phyloP scores from a whole-genome alignment of 2,797 vertebrate genomes.

The Furcifer pardalis region DNA sequence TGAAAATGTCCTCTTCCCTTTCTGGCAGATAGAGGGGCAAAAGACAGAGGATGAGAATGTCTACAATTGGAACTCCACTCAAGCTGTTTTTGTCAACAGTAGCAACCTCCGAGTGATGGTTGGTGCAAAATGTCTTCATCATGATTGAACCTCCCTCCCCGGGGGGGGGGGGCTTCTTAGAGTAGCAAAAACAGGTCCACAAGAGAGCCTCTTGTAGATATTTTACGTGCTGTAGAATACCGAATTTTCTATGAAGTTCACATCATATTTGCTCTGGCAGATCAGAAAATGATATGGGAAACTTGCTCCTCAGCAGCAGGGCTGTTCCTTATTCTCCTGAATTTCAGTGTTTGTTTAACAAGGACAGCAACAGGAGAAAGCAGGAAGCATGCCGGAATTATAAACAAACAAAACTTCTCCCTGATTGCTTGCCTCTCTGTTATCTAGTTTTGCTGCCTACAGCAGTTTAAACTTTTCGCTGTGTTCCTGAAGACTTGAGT shows the following conservation, averaged over 20 bases:
- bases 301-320: not conserved
- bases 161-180: not conserved
- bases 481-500: not conserved
- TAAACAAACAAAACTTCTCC: not conserved
- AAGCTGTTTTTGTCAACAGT: too few relatives aligned
- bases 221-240: not conserved
- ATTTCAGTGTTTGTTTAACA: not conserved
- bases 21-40: too few relatives aligned
- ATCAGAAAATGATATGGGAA: not conserved
- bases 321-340: not conserved
- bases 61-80: not conserved
- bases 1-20: not conserved
- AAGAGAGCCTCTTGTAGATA: not conserved
- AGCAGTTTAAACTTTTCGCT: not conserved
- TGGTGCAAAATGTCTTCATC: not conserved
- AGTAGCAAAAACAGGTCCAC: not conserved
- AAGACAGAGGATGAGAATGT: not conserved
- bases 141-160: not conserved
- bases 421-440: not conserved
- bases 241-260: not conserved
- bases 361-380: not conserved
- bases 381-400: not conserved
- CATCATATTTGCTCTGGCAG: not conserved
- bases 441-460: not conserved
- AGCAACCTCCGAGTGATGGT: not conserved